Evolutionary conservation across 2,113 vertebrate genomes (phyloP).

Genomic region (Vulpes lagopus): DNA sequence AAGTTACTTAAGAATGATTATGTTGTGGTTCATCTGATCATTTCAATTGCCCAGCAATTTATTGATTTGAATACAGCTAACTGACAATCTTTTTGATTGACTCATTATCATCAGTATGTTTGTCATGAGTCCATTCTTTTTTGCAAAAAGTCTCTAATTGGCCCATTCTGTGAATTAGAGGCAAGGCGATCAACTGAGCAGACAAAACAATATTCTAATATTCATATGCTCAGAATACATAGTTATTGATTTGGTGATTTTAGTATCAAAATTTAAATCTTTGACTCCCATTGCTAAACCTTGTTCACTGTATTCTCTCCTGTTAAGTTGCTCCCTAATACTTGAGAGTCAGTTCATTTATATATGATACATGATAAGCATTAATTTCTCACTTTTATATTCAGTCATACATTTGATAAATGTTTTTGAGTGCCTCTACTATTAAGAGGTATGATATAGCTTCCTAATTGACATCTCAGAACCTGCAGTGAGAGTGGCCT

Average conservation of each 20-base stretch:
- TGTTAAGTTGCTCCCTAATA: neutral
- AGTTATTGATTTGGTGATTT: neutral
- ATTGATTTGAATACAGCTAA: neutral
- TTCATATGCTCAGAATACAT: neutral
- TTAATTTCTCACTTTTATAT: neutral
- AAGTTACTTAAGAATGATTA: slow-evolving; percentile 38
- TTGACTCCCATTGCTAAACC: neutral
- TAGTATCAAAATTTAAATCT: neutral
- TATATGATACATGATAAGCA: neutral
- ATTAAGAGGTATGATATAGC: neutral
- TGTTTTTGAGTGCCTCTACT: neutral
- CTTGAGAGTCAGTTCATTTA: neutral
- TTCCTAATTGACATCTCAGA: slow-evolving; percentile 3
- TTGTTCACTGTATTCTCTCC: neutral
- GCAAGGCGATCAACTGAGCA: neutral
- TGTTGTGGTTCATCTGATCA: neutral
- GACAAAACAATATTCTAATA: neutral
- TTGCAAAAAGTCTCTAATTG: neutral
- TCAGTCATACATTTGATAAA: neutral
- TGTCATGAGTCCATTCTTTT: neutral
- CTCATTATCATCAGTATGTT: neutral
- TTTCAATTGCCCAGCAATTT: neutral
- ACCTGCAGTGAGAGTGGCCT: neutral
- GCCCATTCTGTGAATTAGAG: neutral
- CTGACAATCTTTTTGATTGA: neutral